Evolutionary conservation across 1,140 invertebrate genomes (phyloP).

Genomic region (Eriosoma lanigerum): DNA sequence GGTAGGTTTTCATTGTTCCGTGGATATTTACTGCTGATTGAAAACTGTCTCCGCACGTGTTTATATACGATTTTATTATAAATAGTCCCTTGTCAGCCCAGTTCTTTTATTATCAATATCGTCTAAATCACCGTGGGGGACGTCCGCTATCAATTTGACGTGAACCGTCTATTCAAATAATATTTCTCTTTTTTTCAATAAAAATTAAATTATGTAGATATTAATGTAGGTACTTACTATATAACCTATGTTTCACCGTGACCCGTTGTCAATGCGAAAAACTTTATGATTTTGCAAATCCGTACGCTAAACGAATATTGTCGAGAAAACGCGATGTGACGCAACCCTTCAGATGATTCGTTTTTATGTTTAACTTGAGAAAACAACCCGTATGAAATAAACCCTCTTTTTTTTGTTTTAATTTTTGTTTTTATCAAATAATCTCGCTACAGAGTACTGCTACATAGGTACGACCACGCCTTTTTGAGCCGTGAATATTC

Average conservation of each 20-base stretch:
- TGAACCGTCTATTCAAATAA: constrained; percentile 1
- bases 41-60: constrained; percentile 28
- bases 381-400: constrained; percentile 45
- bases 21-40: constrained; percentile 51
- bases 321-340: neutral
- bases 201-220: too few relatives aligned
- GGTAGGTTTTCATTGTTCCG: constrained; percentile 32
- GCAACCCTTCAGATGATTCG: neutral
- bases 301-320: neutral
- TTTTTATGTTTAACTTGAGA: constrained; percentile 47
- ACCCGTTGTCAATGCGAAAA: neutral
- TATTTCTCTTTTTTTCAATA: neutral
- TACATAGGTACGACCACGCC: neutral
- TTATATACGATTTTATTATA: neutral
- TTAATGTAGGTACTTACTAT: too few relatives aligned
- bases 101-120: constrained; percentile 31
- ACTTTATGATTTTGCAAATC: constrained; percentile 26
- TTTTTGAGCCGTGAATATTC: constrained; percentile 35
- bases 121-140: constrained; percentile 3
- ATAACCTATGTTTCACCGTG: neutral
- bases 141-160: neutral
- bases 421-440: constrained; percentile 2
- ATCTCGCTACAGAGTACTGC: neutral
- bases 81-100: constrained; percentile 11
- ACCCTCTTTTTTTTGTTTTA: constrained; percentile 6